Conservation (phyloP, 1,140 invertebrate genomes). For the Drosophila kanapiae region DNA sequence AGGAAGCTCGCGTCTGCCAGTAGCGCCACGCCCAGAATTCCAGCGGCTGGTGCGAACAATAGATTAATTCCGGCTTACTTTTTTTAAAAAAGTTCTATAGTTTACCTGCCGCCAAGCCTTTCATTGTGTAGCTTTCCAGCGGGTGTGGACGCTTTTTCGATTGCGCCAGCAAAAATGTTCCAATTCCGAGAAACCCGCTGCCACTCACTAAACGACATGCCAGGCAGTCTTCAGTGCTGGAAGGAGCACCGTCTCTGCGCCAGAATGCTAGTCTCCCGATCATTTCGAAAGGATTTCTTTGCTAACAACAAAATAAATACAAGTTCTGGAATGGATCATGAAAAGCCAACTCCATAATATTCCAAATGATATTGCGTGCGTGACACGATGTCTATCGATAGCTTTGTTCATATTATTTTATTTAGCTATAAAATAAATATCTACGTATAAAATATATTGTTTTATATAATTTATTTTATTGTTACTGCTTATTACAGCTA, state of each 20-base stretch:
- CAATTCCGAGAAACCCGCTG: constrained; percentile 65
- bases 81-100: no score
- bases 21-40: constrained; percentile 60
- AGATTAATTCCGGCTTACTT: background rate
- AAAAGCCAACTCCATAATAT: constrained; percentile 5
- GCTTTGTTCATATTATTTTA: background rate
- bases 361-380: background rate
- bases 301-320: background rate
- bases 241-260: constrained; percentile 52
- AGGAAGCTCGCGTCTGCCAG: constrained; percentile 66
- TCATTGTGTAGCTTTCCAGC: constrained; percentile 62
- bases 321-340: constrained; percentile 1
- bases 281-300: constrained; percentile 38
- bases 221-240: constrained; percentile 56
- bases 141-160: constrained; percentile 51
- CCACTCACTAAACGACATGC: constrained; percentile 66
- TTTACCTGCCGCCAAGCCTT: constrained; percentile 65
- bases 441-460: background rate
- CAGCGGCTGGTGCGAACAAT: constrained; percentile 26
- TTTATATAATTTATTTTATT: background rate
- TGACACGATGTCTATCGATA: constrained; percentile 8
- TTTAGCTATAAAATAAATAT: background rate
- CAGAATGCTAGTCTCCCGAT: constrained; percentile 64
- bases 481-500: no score
- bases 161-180: constrained; percentile 57